Percentiles rank a stretch among this genome's conserved stretches.
Conservation (phyloP, 1,140 invertebrate species). For the Drosophila melanogaster region Release_6_plus_ISO1_MT NT_033779.5:3738001-3738500, state of each 20-base stretch:
- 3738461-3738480: slow-evolving; percentile 82
- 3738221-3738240: slow-evolving; percentile 23
- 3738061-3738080: slow-evolving; percentile 37
- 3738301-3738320: slow-evolving; percentile 75
- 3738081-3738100: slow-evolving; percentile 47
- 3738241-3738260: background rate
- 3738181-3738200: slow-evolving; percentile 81
- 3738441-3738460: slow-evolving; percentile 66
- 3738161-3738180: slow-evolving; percentile 42
- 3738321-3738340: slow-evolving; percentile 80
- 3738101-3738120: slow-evolving; percentile 17
- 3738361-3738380: slow-evolving; percentile 72
- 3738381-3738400: slow-evolving; percentile 18
- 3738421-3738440: slow-evolving; percentile 10
- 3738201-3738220: slow-evolving; percentile 72
- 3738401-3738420: slow-evolving; percentile 52
- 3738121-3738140: background rate
- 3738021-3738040: slow-evolving; percentile 13
- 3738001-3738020: background rate
- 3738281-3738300: slow-evolving; percentile 34
- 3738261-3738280: background rate
- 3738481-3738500: slow-evolving; percentile 47
- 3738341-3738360: slow-evolving; percentile 81
- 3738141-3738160: background rate
- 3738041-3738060: background rate